A percentile compares a stretch with the other conserved stretches of the same genome.
Conservation (phyloP, 2,888 invertebrate species). For the Alentia gelatinosa region DNA sequence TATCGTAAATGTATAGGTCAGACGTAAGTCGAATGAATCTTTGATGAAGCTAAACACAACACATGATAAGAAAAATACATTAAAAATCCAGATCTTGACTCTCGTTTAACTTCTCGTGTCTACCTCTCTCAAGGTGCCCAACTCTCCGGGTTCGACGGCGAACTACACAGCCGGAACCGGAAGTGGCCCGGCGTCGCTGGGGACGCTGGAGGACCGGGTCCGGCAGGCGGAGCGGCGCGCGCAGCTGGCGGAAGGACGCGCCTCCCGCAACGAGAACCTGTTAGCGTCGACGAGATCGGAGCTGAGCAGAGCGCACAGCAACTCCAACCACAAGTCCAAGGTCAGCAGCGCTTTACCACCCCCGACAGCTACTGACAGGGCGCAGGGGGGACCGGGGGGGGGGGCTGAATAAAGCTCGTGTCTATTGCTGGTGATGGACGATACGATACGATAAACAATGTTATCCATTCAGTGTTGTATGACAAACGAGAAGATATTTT, state of each 20-base stretch:
- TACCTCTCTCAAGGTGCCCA: not conserved
- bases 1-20: no score
- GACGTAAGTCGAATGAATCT: no score
- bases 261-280: conserved; percentile 66
- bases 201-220: conserved; percentile 56
- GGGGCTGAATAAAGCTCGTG: not conserved
- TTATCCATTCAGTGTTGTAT: not conserved
- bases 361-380: no score
- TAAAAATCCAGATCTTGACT: no score
- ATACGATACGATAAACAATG: not conserved
- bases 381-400: no score
- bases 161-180: not conserved
- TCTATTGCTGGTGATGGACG: not conserved
- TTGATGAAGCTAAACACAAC: no score
- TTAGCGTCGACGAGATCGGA: conserved; percentile 75
- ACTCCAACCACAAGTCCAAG: conserved; percentile 75
- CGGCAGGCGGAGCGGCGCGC: conserved; percentile 61
- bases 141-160: not conserved
- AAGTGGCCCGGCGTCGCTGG: conserved; percentile 59
- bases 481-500: not conserved
- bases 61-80: no score
- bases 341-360: conserved; percentile 62
- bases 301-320: conserved; percentile 74
- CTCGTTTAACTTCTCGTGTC: not conserved
- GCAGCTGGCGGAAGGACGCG: conserved; percentile 63